Evolutionary conservation across 2,797 vertebrate genomes (phyloP), one percentile per base, ranked within the genome.

Genomic region (Silurus lanzhouensis): DNA sequence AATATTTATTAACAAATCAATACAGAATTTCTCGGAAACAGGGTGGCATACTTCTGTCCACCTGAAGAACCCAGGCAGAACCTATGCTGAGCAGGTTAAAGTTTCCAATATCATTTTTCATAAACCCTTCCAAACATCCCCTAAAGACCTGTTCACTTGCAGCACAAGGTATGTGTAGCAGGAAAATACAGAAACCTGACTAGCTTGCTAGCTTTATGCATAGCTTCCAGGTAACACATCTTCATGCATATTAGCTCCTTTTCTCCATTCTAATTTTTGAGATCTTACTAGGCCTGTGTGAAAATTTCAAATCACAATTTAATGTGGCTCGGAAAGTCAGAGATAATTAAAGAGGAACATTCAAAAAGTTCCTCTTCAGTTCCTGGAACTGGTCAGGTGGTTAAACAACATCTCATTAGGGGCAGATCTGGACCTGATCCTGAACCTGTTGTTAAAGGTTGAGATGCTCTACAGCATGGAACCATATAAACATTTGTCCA

Each of bases 1-100:
- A 57, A 82, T 82, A 82, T 81, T 81, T 57, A 55, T 81, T n/a
- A 68, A 81, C 38, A 55, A 38, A 81, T 81, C 64, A 22, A 81
- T 81, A 14, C 20, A 20, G 22, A 1, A 68, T 70, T 82, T 82
- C 80, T 82, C 17, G 52, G 80, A 82, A 82, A 82, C 17, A 20
- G 25, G 48, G 57, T 22, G 80, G 9, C 25, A 68, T 31, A 19
- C n/a, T 38, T 3, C 7, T 12, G 10, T 25, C 14, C 44, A 48
- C 38, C 60, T 77, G 14, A 12, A 3, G 4, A 9, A 77, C 38
- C 38, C 38, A 38, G 38, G 27, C 75, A 77, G 57, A 77, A 38
- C 55, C 17, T 80, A 25, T 7, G 38, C 38, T 1, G 20, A 60
- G 10, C 1, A 63, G 31, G 46, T 15, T 38, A 20, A 44, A 68